Base-by-base conservation (phyloP, 2,888 invertebrate genomes). In the Lagria hirta region DNA sequence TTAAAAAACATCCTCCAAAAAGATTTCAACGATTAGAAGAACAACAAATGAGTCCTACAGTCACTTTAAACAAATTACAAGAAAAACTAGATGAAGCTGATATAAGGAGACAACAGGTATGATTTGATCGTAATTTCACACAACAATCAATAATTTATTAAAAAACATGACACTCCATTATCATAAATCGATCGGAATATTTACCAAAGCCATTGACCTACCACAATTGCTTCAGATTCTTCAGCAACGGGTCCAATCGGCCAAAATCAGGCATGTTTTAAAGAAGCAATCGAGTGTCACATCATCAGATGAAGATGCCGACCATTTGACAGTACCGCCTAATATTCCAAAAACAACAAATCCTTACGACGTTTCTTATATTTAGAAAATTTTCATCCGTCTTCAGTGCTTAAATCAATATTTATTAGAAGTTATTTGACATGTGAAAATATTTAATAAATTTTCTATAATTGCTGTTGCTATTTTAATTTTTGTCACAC, bases 61-160 rank as follows among this genome's bases (percentile, higher is more conserved):
- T 63, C 4, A 66, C 69, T 2, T 69, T 84, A 23, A 79, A 82
- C 13, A 79, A 82, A 47, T 75, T 87, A 16, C 80, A 82, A 58
- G 84, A 82, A 60, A 86, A 84, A 60, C 71, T 85, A 48, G 84
- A 83, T 11, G 84, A 83, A 44, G 88, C 87, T 1, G 86, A 87
- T 58, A 76, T 78, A 48, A 75, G 88, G 46, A 76, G 87, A 40
- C 77, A 78, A 54, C 78, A 81, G 72, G 70, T 70, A 56, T 38
- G 30, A n/a, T n/a, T n/a, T n/a, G n/a, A n/a, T n/a, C n/a, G n/a
- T n/a, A n/a, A n/a, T n/a, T n/a, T n/a, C n/a, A n/a, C n/a, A n/a
- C n/a, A n/a, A n/a, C n/a, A n/a, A n/a, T n/a, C n/a, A n/a, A n/a
- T n/a, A n/a, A n/a, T n/a, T n/a, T n/a, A n/a, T n/a, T n/a, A n/a